Percentiles rank a stretch among this genome's conserved stretches.
Conservation (phyloP, 1,140 invertebrate genomes). For the Gonioctena quinquepunctata region DNA sequence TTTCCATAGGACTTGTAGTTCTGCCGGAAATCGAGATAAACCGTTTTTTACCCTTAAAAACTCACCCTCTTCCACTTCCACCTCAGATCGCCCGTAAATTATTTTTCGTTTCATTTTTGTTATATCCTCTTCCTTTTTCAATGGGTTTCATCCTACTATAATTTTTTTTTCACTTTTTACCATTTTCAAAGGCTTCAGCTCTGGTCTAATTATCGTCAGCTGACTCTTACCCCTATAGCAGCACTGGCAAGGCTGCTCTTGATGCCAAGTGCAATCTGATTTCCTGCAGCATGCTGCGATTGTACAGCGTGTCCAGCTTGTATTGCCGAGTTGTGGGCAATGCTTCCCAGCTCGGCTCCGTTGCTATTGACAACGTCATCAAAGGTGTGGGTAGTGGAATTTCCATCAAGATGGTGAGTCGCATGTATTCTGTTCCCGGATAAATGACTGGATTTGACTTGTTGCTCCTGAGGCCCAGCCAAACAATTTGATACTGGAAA, state of each 20-base stretch:
- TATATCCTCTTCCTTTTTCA: no score
- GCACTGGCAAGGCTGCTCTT: conserved; percentile 37
- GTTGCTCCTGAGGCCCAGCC: not conserved
- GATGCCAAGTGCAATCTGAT: conserved; percentile 39
- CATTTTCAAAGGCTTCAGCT: no score
- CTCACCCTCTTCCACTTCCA: no score
- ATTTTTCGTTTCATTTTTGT: no score
- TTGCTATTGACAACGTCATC: conserved; percentile 17
- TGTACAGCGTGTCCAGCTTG: conserved; percentile 27
- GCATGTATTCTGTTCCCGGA: not conserved
- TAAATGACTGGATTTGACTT: not conserved
- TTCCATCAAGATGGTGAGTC: not conserved
- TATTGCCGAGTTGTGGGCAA: not conserved
- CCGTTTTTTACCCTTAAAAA: no score
- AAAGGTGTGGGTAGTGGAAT: not conserved
- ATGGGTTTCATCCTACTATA: no score
- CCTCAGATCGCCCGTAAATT: no score
- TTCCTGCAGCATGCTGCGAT: conserved; percentile 39
- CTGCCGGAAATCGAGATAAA: no score
- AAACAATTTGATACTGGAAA: not conserved
- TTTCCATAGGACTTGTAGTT: no score
- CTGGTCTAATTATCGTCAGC: no score
- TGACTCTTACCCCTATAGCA: conserved; percentile 34
- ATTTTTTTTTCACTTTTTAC: no score
- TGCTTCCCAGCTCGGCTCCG: not conserved